These are phyloP conservation scores for Listrodromus nycthemerus DNA, from an alignment of 2,888 invertebrate genomes.

Conservation along the genomic window DNA sequence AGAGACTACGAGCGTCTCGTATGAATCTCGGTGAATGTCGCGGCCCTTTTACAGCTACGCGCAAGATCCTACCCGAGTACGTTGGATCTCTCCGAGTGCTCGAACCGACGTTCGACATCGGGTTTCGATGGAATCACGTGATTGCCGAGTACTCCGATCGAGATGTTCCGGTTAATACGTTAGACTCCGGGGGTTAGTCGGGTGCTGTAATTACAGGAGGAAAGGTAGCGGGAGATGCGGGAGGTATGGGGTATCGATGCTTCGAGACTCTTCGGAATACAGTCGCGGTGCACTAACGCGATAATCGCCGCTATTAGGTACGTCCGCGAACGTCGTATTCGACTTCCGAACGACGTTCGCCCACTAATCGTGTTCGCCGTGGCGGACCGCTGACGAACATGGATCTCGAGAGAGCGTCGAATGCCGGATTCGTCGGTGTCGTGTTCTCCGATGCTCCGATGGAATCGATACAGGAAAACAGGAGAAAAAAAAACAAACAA, in stretches of 20 bases:
- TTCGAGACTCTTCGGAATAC: slow-evolving; percentile 73
- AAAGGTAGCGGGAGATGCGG: slow-evolving; percentile 73
- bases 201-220: slow-evolving; percentile 78
- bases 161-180: slow-evolving; percentile 75
- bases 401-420: slow-evolving; percentile 47
- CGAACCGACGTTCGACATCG: slow-evolving; percentile 52
- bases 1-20: no score
- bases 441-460: not conserved
- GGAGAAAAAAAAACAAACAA: slow-evolving; percentile 29
- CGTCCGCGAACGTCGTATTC: slow-evolving; percentile 82
- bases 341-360: slow-evolving; percentile 80
- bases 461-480: slow-evolving; percentile 40
- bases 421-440: slow-evolving; percentile 39
- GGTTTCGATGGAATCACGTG: slow-evolving; percentile 62
- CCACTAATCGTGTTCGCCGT: slow-evolving; percentile 76
- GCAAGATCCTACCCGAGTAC: not conserved
- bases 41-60: not conserved
- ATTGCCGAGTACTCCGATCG: slow-evolving; percentile 58
- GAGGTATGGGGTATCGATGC: slow-evolving; percentile 48
- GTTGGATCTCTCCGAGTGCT: not conserved
- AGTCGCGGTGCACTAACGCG: slow-evolving; percentile 78
- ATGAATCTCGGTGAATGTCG: no score
- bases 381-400: slow-evolving; percentile 47
- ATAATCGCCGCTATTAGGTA: slow-evolving; percentile 83
- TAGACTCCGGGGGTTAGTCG: slow-evolving; percentile 35